A percentile compares a stretch with the other conserved stretches of the same genome.
Conservation (phyloP, 2,888 invertebrate genomes). For the Hypena proboscidalis region DNA sequence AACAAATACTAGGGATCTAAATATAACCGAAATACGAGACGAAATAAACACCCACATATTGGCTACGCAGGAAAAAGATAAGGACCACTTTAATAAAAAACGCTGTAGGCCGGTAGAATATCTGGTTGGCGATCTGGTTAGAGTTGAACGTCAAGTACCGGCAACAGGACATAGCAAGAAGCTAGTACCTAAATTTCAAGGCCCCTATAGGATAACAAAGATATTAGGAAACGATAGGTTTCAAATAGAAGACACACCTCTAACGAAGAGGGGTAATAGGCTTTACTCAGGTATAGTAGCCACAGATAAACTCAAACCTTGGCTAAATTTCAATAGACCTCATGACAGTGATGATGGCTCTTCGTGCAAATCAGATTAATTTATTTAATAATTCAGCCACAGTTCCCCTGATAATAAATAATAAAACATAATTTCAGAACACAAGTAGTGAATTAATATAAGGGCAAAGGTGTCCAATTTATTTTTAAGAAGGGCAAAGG, state of each 20-base stretch:
- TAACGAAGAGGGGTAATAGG: neutral
- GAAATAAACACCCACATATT: neutral
- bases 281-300: neutral
- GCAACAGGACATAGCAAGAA: neutral
- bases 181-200: neutral
- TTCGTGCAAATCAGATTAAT: too few relatives aligned
- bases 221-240: neutral
- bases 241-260: neutral
- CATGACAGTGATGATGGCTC: too few relatives aligned
- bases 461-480: too few relatives aligned
- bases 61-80: constrained; percentile 1
- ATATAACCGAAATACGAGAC: neutral
- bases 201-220: neutral
- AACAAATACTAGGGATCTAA: neutral
- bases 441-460: too few relatives aligned
- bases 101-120: too few relatives aligned
- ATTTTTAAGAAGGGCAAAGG: too few relatives aligned
- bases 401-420: too few relatives aligned
- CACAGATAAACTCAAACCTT: neutral
- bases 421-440: too few relatives aligned
- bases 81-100: constrained; percentile 3
- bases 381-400: too few relatives aligned
- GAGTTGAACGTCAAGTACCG: neutral
- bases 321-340: constrained; percentile 3
- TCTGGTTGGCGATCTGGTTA: neutral